A percentile compares a stretch with the other conserved stretches of the same genome.
These are phyloP conservation scores for Trachops cirrhosus DNA, from an alignment of 2,797 vertebrate species.

Conservation along the genomic window DNA sequence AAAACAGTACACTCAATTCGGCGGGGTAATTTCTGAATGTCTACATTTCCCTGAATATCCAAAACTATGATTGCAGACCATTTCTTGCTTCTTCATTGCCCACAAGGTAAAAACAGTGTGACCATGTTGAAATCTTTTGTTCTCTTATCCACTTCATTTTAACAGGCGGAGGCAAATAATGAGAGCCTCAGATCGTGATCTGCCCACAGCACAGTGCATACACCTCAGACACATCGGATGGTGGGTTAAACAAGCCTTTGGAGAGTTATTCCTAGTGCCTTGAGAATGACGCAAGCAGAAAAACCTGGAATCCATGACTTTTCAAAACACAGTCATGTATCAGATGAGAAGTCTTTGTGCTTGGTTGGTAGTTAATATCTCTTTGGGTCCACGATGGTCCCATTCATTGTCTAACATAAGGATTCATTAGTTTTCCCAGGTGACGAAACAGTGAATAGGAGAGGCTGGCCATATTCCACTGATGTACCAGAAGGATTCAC, in stretches of 20 bases:
- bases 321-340: not conserved
- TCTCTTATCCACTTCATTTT: not conserved
- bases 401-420: not conserved
- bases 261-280: not conserved
- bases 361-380: not conserved
- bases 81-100: not conserved
- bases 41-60: not conserved
- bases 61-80: not conserved
- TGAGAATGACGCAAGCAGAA: constrained; percentile 8
- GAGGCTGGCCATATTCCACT: not conserved
- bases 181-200: not conserved
- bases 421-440: not conserved
- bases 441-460: not conserved
- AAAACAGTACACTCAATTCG: constrained; percentile 18
- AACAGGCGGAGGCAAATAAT: not conserved
- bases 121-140: not conserved
- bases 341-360: not conserved
- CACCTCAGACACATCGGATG: not conserved
- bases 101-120: not conserved
- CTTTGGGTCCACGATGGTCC: not conserved
- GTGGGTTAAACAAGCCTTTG: not conserved
- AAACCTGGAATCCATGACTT: not conserved
- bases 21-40: not conserved
- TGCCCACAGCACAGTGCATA: not conserved
- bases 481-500: not conserved